Evolutionary conservation across 2,888 invertebrate species (phyloP).

Genomic region (Schizaphis graminum): DNA sequence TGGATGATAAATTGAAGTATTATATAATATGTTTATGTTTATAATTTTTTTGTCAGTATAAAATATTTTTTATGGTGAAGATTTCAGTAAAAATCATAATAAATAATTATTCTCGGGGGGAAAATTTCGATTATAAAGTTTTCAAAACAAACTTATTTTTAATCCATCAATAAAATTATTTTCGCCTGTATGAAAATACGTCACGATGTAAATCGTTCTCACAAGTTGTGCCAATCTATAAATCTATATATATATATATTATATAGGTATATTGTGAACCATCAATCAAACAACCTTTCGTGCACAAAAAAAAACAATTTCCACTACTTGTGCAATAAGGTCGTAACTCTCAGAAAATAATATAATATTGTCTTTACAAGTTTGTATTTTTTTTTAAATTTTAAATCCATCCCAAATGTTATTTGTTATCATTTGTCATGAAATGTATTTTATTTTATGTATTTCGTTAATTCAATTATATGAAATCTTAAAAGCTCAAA

Average conservation of each 20-base stretch:
- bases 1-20: background rate
- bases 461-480: background rate
- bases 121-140: background rate
- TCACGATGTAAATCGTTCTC: background rate
- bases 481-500: background rate
- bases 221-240: background rate
- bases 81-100: background rate
- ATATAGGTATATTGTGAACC: background rate
- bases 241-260: too few species aligned
- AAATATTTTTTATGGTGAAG: background rate
- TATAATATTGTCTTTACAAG: background rate
- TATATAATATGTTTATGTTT: background rate
- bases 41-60: background rate
- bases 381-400: background rate
- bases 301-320: background rate
- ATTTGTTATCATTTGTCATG: background rate
- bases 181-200: background rate
- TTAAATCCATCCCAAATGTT: background rate
- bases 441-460: background rate
- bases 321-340: background rate
- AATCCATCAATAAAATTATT: constrained; percentile 5
- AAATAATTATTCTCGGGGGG: background rate
- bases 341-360: background rate
- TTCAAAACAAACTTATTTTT: constrained; percentile 2
- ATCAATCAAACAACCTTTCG: constrained; percentile 16